phyloP scores from a whole-genome alignment of 2,888 invertebrate genomes.

The Dasysyrphus albostriatus region DNA sequence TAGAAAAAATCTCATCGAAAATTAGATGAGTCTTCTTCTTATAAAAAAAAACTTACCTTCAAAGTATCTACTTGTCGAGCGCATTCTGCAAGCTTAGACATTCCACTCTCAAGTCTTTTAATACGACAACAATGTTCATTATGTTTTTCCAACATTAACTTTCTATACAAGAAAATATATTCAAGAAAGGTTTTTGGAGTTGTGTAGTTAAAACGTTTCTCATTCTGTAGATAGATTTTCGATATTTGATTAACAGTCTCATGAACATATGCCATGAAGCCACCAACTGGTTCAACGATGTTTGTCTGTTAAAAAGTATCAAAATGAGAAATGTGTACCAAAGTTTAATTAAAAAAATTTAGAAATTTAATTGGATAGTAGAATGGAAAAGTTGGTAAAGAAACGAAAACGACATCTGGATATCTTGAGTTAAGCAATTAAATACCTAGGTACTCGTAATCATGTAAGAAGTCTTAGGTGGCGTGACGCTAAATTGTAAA shows the following conservation, averaged over 20 bases:
- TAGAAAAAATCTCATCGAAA: no score
- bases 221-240: conserved; percentile 91
- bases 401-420: no score
- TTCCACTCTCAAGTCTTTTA: conserved; percentile 92
- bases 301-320: conserved; percentile 83
- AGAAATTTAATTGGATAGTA: no score
- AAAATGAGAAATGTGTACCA: background rate
- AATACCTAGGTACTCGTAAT: no score
- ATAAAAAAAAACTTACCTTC: conserved; percentile 86
- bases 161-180: conserved; percentile 93
- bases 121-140: conserved; percentile 91
- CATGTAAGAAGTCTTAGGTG: no score
- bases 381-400: no score
- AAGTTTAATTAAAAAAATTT: no score
- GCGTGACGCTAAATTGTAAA: no score
- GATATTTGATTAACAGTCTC: conserved; percentile 95
- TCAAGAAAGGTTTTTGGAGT: conserved; percentile 99
- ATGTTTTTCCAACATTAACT: conserved; percentile 89
- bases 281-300: conserved; percentile 89
- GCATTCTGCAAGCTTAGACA: conserved; percentile 94
- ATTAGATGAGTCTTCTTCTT: no score
- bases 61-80: conserved; percentile 94
- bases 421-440: no score
- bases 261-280: conserved; percentile 97
- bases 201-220: conserved; percentile 96